Percentiles rank a stretch among this genome's conserved stretches.
Conservation (phyloP, 2,888 invertebrate genomes). For the Clivina fossor region DNA sequence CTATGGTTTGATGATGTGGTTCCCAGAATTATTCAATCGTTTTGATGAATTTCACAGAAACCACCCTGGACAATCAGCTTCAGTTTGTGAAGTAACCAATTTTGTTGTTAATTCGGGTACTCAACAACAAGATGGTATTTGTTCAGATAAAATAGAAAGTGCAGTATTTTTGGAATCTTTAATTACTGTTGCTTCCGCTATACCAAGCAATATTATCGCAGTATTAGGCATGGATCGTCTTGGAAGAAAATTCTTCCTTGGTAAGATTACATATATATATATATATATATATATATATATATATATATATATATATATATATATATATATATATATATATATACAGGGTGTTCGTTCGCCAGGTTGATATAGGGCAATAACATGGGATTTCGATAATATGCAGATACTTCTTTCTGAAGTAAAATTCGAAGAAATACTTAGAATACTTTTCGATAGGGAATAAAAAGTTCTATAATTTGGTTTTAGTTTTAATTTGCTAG, state of each 20-base stretch:
- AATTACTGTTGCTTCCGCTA: constrained; percentile 82
- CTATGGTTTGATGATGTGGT: constrained; percentile 97
- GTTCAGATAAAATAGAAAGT: constrained; percentile 72
- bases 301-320: too few species aligned
- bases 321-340: too few species aligned
- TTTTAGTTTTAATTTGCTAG: too few species aligned
- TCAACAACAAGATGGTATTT: constrained; percentile 60
- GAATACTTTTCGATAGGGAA: too few species aligned
- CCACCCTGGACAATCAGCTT: constrained; percentile 67
- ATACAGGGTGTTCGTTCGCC: too few species aligned
- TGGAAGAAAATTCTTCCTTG: constrained; percentile 81
- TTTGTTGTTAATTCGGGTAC: constrained; percentile 72
- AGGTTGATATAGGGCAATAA: too few species aligned
- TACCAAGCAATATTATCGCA: constrained; percentile 83
- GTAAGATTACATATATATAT: constrained; percentile 52
- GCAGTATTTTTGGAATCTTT: constrained; percentile 84
- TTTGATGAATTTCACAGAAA: constrained; percentile 77
- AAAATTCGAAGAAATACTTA: too few species aligned
- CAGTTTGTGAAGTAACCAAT: constrained; percentile 75
- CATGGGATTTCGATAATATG: too few species aligned
- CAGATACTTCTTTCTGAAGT: too few species aligned
- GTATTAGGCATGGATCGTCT: constrained; percentile 80
- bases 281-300: too few species aligned
- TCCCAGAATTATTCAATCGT: constrained; percentile 90
- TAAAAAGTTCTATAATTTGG: too few species aligned